Percentiles rank a stretch among this genome's conserved stretches.
Evolutionary conservation across 2,113 vertebrate genomes (phyloP).

Genomic region (Mellivora capensis): DNA sequence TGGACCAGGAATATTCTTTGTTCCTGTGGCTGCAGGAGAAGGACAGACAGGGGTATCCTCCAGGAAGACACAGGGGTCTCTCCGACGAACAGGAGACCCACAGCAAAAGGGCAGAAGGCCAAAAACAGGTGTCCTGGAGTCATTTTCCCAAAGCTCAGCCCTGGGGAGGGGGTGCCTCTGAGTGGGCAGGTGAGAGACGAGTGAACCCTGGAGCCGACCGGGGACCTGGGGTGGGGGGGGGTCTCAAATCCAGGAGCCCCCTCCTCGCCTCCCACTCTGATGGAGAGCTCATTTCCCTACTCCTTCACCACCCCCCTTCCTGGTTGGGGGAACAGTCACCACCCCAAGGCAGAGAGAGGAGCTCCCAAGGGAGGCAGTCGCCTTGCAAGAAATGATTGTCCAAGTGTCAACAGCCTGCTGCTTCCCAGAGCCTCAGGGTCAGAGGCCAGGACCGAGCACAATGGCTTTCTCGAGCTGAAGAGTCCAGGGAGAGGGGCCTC

Average conservation of each 20-base stretch:
- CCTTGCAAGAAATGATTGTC: conserved; percentile 74
- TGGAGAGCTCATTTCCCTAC: neutral
- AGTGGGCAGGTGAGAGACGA: neutral
- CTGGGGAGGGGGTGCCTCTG: neutral
- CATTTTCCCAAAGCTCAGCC: neutral
- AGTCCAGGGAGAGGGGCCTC: conserved; percentile 62
- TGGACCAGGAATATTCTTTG: neutral
- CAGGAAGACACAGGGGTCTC: rapidly evolving
- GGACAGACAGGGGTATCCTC: neutral
- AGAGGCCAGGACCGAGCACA: conserved; percentile 71
- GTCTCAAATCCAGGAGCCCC: neutral
- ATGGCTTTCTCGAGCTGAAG: conserved; percentile 61
- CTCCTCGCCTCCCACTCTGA: neutral
- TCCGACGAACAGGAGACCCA: neutral
- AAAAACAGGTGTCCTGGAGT: neutral
- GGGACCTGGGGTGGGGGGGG: neutral
- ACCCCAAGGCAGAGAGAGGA: conserved; percentile 48
- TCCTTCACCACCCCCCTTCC: neutral
- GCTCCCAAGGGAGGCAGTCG: conserved; percentile 45
- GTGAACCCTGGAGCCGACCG: neutral
- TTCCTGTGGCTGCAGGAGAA: neutral
- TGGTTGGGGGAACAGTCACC: conserved; percentile 9
- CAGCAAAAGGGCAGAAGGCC: neutral
- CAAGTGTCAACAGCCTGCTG: conserved; percentile 75
- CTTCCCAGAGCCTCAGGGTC: conserved; percentile 73